Conservation (phyloP, 1,140 invertebrate species). For the Linepithema humile region DNA sequence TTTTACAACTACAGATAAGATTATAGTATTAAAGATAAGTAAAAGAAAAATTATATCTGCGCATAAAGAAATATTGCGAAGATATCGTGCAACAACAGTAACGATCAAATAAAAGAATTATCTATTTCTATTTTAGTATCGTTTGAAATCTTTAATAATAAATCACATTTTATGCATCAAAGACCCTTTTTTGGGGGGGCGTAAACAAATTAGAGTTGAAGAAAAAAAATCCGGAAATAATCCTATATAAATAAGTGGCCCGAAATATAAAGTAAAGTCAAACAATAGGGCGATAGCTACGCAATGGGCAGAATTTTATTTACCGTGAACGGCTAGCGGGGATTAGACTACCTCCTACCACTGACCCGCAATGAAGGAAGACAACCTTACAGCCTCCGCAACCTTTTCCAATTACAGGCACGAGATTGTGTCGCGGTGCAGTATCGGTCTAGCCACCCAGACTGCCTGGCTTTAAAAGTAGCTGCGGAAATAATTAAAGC, state of each 20-base stretch:
- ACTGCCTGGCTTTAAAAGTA: slow-evolving; percentile 68
- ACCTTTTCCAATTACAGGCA: slow-evolving; percentile 74
- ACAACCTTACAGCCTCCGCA: slow-evolving; percentile 34
- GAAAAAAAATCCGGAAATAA: background rate
- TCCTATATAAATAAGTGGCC: background rate
- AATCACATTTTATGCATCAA: background rate
- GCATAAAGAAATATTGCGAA: background rate
- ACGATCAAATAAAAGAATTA: background rate
- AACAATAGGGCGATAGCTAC: background rate
- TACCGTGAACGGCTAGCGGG: slow-evolving; percentile 44
- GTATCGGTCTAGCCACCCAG: slow-evolving; percentile 33
- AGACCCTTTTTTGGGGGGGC: background rate
- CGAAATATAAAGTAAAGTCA: background rate
- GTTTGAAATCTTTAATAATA: background rate
- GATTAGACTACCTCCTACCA: slow-evolving; percentile 16
- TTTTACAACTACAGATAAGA: background rate
- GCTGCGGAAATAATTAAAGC: slow-evolving; percentile 70
- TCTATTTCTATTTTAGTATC: background rate
- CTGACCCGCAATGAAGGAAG: background rate
- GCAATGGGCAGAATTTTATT: slow-evolving; percentile 60
- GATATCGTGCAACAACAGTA: background rate
- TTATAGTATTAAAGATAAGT: background rate
- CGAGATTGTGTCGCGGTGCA: slow-evolving; percentile 67
- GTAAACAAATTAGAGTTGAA: background rate
- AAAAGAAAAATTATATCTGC: too few species aligned